Percentiles rank a stretch among this genome's conserved stretches.
These are phyloP conservation scores for Proterorhinus semilunaris DNA, from an alignment of 2,113 vertebrate species.

Conservation along the genomic window DNA sequence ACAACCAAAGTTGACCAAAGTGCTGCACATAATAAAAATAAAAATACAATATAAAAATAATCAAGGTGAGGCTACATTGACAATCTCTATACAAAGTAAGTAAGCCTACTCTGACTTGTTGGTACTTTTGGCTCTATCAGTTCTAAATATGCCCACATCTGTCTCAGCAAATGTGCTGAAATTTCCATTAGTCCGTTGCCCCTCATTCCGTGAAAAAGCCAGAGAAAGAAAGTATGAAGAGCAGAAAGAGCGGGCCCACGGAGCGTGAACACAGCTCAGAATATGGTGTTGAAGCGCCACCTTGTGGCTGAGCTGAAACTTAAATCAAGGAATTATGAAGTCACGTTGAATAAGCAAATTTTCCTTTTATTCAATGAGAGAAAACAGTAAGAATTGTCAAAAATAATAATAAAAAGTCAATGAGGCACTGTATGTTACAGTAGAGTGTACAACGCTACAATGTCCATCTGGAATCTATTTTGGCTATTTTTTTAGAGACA, in stretches of 20 bases:
- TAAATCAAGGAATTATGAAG: not conserved
- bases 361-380: constrained; percentile 75
- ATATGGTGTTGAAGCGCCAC: constrained; percentile 20
- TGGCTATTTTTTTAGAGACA: constrained; percentile 37
- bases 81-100: no score
- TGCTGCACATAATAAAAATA: no score
- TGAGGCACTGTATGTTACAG: constrained; percentile 61
- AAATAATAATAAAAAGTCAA: constrained; percentile 44
- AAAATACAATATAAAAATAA: no score
- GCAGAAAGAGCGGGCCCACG: not conserved
- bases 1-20: no score
- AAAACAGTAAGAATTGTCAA: constrained; percentile 58
- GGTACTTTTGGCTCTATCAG: no score
- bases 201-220: no score
- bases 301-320: constrained; percentile 25
- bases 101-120: no score
- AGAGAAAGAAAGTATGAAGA: not conserved
- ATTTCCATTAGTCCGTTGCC: no score
- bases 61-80: no score
- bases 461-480: constrained; percentile 14
- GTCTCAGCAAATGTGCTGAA: no score
- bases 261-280: not conserved
- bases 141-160: no score
- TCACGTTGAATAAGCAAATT: not conserved
- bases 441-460: constrained; percentile 40